Evolutionary conservation across 2,888 invertebrate species (phyloP).

Genomic region (Cyclophora albipunctata): DNA sequence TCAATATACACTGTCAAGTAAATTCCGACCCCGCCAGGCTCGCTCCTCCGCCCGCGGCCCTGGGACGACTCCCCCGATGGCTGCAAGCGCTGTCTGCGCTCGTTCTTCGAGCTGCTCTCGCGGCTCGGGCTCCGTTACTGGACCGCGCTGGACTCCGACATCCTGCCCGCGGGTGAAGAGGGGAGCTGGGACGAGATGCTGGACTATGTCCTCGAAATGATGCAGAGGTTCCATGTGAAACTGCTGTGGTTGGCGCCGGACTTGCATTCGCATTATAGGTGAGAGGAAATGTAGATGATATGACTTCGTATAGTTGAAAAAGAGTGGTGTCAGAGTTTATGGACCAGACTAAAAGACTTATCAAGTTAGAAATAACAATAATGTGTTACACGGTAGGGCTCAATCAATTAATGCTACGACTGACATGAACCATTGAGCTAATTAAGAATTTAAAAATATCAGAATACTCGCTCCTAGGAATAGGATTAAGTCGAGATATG

Average conservation of each 20-base stretch:
- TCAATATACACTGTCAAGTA: not conserved
- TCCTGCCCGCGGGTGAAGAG: not conserved
- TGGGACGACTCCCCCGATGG: constrained; percentile 79
- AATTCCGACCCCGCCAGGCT: not conserved
- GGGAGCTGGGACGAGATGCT: constrained; percentile 77
- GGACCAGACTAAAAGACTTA: too few relatives aligned
- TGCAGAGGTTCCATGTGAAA: constrained; percentile 72
- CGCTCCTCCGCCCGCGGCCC: constrained; percentile 44
- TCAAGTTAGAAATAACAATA: too few relatives aligned
- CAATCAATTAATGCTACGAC: too few relatives aligned
- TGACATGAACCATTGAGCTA: too few relatives aligned
- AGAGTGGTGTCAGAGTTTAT: too few relatives aligned
- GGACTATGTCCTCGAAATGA: constrained; percentile 73
- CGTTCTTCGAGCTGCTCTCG: constrained; percentile 77
- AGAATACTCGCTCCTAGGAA: too few relatives aligned
- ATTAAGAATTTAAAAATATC: too few relatives aligned
- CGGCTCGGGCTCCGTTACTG: constrained; percentile 79
- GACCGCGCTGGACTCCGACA: constrained; percentile 75
- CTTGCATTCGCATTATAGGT: constrained; percentile 76
- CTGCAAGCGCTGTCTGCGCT: constrained; percentile 74
- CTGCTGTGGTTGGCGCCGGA: constrained; percentile 79
- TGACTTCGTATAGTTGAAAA: too few relatives aligned
- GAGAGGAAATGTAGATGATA: not conserved
- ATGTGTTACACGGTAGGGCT: too few relatives aligned
- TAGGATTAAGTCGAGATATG: too few relatives aligned